Evolutionary conservation across 2,797 vertebrate species (phyloP).

Genomic region (Amazonetta brasiliensis): DNA sequence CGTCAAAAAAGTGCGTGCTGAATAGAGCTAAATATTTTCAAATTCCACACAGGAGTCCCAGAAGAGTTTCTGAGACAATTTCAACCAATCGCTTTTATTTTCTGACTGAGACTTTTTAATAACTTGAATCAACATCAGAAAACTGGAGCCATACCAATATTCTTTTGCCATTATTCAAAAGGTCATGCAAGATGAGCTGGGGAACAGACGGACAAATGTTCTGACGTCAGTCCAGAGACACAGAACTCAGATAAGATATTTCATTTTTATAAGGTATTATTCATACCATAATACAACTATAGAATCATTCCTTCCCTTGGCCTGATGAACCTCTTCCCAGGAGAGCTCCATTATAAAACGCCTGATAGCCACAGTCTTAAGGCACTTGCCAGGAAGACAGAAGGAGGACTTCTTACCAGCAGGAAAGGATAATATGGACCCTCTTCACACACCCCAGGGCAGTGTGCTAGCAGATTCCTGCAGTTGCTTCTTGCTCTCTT

Average conservation of each 20-base stretch:
- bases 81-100: constrained; percentile 44
- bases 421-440: not conserved
- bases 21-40: constrained; percentile 9
- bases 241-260: constrained; percentile 5
- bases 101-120: constrained; percentile 32
- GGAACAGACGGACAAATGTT: constrained; percentile 41
- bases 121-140: constrained; percentile 37
- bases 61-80: constrained; percentile 32
- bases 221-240: constrained; percentile 27
- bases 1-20: not conserved
- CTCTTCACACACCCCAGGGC: not conserved
- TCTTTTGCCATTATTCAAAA: constrained; percentile 32
- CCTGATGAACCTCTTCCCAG: not conserved
- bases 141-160: constrained; percentile 53
- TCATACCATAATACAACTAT: not conserved
- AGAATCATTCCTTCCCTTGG: not conserved
- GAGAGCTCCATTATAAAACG: not conserved
- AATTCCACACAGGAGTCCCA: constrained; percentile 10
- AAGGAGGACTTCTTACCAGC: not conserved
- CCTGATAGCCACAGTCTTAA: not conserved
- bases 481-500: not conserved
- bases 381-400: not conserved
- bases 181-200: constrained; percentile 32
- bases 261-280: constrained; percentile 32
- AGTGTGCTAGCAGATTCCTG: not conserved